Percentiles rank a stretch among this genome's conserved stretches.
These are phyloP conservation scores for Macrocentrus cingulum DNA, from an alignment of 1,140 invertebrate genomes.

Conservation along the genomic window DNA sequence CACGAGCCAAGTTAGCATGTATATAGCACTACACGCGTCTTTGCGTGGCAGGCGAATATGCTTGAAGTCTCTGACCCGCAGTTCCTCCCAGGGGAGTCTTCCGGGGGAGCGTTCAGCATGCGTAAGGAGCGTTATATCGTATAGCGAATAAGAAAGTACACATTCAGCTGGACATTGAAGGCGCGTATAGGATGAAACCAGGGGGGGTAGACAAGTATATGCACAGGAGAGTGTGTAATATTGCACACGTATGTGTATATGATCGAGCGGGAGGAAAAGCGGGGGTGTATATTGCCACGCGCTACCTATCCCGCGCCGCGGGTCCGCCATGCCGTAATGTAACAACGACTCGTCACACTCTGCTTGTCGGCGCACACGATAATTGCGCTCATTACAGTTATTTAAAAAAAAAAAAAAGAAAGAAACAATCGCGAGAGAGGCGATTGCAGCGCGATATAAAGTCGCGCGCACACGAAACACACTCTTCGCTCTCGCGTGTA, in stretches of 20 bases:
- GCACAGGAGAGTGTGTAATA: background rate
- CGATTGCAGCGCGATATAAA: slow-evolving; percentile 22
- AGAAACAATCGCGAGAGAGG: slow-evolving; percentile 34
- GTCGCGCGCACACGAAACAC: slow-evolving; percentile 19
- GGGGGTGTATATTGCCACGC: slow-evolving; percentile 44
- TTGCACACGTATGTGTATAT: slow-evolving; percentile 6
- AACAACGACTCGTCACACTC: slow-evolving; percentile 56
- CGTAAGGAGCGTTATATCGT: slow-evolving; percentile 46
- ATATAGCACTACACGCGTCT: slow-evolving; percentile 13
- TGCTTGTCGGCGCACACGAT: slow-evolving; percentile 56
- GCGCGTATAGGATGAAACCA: background rate
- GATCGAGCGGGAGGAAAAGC: background rate
- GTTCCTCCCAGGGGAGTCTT: slow-evolving; percentile 48
- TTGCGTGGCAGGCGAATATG: slow-evolving; percentile 43
- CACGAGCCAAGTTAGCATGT: slow-evolving; percentile 52
- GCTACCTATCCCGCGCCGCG: slow-evolving; percentile 37
- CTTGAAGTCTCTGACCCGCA: slow-evolving; percentile 55
- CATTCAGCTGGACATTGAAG: background rate
- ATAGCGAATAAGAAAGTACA: slow-evolving; percentile 34
- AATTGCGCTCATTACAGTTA: slow-evolving; percentile 58
- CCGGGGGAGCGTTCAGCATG: slow-evolving; percentile 47
- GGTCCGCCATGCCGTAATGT: slow-evolving; percentile 37
- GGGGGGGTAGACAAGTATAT: background rate
- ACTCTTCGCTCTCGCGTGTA: too few species aligned
- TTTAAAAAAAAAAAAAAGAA: slow-evolving; percentile 45